Percentiles rank a stretch among this genome's conserved stretches.
Evolutionary conservation across 2,888 invertebrate genomes (phyloP).

Genomic region (Eilema caniola): DNA sequence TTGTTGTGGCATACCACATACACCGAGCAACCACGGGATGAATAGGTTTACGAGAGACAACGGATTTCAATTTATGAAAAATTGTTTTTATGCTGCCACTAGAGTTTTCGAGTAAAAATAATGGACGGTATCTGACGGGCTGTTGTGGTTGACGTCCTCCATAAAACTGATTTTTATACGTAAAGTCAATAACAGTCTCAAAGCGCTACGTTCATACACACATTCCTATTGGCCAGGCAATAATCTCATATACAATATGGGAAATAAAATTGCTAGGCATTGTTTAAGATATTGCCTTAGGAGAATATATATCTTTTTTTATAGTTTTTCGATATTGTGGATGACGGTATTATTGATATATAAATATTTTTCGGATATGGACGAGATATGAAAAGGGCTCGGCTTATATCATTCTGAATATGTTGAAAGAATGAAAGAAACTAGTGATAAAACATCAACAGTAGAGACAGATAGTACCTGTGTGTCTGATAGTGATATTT

Average conservation of each 20-base stretch:
- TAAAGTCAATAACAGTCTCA: conserved; percentile 33
- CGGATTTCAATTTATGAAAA: conserved; percentile 63
- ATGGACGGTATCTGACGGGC: conserved; percentile 46
- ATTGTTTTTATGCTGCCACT: conserved; percentile 47
- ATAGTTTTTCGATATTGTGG: conserved; percentile 44
- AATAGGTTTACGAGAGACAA: conserved; percentile 59
- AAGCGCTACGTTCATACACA: conserved; percentile 9
- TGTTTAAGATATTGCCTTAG: conserved; percentile 39
- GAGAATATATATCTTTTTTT: conserved; percentile 38
- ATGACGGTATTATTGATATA: conserved; percentile 40
- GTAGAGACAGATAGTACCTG: not conserved
- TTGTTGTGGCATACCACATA: conserved; percentile 31
- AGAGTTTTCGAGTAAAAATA: conserved; percentile 56
- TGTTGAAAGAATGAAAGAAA: not conserved
- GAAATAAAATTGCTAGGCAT: conserved; percentile 46
- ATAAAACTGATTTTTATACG: conserved; percentile 39
- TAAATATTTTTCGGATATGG: conserved; percentile 34
- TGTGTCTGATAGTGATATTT: not conserved
- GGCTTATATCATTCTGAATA: not conserved
- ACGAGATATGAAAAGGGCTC: not conserved
- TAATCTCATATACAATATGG: conserved; percentile 45
- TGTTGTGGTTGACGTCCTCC: conserved; percentile 38
- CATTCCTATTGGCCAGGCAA: conserved; percentile 24
- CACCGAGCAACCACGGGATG: conserved; percentile 50
- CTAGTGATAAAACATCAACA: not conserved